phyloP scores from a whole-genome alignment of 1,140 invertebrate species.

The Monochamus saltuarius region DNA sequence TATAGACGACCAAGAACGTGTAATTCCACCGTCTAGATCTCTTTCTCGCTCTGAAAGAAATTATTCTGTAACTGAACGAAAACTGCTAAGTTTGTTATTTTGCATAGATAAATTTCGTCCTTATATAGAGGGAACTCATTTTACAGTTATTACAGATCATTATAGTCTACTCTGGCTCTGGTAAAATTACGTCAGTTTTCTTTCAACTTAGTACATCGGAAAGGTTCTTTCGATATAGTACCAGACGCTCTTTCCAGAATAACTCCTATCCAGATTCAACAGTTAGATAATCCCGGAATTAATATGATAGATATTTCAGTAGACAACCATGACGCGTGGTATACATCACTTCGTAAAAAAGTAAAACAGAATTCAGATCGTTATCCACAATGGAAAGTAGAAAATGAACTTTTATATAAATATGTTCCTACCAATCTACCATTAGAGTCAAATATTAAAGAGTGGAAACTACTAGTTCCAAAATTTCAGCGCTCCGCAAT shows the following conservation, averaged over 20 bases:
- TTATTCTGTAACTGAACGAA: not conserved
- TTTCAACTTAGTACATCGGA: no score
- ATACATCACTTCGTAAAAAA: no score
- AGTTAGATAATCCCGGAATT: no score
- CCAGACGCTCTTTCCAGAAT: no score
- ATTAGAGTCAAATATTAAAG: constrained; percentile 4
- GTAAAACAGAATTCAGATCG: constrained; percentile 4
- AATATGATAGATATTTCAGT: no score
- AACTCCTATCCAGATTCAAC: no score
- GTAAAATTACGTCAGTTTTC: no score
- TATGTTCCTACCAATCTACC: constrained; percentile 13
- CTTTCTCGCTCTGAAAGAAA: no score
- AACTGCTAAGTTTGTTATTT: not conserved
- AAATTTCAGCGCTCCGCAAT: constrained; percentile 6
- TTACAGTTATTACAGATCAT: constrained; percentile 41
- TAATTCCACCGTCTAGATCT: not conserved
- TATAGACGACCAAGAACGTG: not conserved
- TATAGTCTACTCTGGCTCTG: not conserved
- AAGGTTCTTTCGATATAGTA: no score
- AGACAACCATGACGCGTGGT: no score
- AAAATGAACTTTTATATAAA: constrained; percentile 10
- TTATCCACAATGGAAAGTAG: constrained; percentile 16
- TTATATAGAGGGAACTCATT: constrained; percentile 47
- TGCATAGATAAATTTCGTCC: constrained; percentile 42
- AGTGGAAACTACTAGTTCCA: constrained; percentile 23